Evolutionary conservation across 2,113 vertebrate genomes (phyloP).

Genomic region (Clarias batrachus): DNA sequence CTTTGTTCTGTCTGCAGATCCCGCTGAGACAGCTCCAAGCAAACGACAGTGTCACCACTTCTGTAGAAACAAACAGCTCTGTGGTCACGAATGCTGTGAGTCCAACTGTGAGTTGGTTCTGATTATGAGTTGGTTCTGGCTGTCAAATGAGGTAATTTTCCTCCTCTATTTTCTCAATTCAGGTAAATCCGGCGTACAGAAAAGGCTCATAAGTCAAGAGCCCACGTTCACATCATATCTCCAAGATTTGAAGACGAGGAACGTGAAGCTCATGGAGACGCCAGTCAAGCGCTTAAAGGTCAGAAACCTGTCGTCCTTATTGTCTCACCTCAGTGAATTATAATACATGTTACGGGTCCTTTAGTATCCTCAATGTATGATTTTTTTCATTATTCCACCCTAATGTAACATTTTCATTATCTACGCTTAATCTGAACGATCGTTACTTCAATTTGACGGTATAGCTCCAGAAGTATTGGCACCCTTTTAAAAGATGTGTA

Average conservation of each 20-base stretch:
- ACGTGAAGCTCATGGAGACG: constrained; percentile 75
- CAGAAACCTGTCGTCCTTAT: not conserved
- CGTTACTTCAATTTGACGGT: not conserved
- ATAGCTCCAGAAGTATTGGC: not conserved
- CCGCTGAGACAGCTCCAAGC: constrained; percentile 61
- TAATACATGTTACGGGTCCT: not conserved
- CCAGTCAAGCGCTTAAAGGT: constrained; percentile 92
- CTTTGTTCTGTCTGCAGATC: constrained; percentile 50
- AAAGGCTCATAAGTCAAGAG: constrained; percentile 68
- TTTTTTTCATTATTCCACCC: not conserved
- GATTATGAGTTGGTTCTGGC: not conserved
- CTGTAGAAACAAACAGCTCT: constrained; percentile 90
- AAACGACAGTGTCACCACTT: constrained; percentile 89
- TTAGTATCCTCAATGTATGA: not conserved
- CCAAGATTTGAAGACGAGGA: constrained; percentile 83
- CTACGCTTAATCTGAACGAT: not conserved
- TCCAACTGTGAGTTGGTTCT: constrained; percentile 49
- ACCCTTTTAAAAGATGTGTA: not conserved
- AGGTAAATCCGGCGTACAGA: constrained; percentile 88
- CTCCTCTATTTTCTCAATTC: constrained; percentile 46
- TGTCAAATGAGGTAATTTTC: not conserved
- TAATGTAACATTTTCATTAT: not conserved
- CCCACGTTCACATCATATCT: constrained; percentile 81
- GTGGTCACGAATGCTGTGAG: constrained; percentile 96
- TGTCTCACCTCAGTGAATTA: not conserved